Evolutionary conservation across 2,888 invertebrate species (phyloP), one percentile per base, ranked within the genome.

Genomic region (Chrysodeixis includens): DNA sequence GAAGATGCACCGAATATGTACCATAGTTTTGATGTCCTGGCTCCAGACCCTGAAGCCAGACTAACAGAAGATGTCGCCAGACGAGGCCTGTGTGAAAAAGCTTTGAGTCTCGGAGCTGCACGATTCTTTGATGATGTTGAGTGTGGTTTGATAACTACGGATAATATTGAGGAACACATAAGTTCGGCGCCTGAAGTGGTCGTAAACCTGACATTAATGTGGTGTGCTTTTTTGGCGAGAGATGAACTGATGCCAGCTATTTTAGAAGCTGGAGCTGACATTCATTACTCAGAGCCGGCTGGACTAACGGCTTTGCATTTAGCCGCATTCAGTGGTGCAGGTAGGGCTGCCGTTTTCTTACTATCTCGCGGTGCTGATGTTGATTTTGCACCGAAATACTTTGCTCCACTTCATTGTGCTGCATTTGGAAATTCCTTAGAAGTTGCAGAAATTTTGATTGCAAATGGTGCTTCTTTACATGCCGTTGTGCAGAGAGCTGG

Each of bases 341-440:
- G 96, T 35, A 96, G 96, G 51, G 96, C 97, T n/a, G 96, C 96
- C 0, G 95, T 96, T 57, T 97, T 96, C 85, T 93, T 98, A 61
- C 95, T 98, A 20, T 93, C 96, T 4, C 96, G 96, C 73, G 97
- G 97, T 0, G 96, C 97, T 64, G 97, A 97, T 81, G 95, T 97
- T 0, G 97, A 97, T 88, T 95, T 96, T 49, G 95, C 96, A 26
- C 96, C 96, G 44, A 97, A 97, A 88, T 96, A 96, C 74, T 97
- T 97, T 83, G 97, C 97, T 30, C 98, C 98, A 0, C 94, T 99
- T 59, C 98, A 99, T 86, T 98, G 98, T 86, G 98, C 98, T 1
- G 98, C 98, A 0, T 98, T 98, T 90, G 98, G 98, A 4, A 98
- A 98, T 83, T 97, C 98, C 30, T 95, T 97, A 7, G 97, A 97